These are phyloP conservation scores for Cyprinodon variegatus DNA, from an alignment of 2,113 vertebrate species.

Conservation along the genomic window DNA sequence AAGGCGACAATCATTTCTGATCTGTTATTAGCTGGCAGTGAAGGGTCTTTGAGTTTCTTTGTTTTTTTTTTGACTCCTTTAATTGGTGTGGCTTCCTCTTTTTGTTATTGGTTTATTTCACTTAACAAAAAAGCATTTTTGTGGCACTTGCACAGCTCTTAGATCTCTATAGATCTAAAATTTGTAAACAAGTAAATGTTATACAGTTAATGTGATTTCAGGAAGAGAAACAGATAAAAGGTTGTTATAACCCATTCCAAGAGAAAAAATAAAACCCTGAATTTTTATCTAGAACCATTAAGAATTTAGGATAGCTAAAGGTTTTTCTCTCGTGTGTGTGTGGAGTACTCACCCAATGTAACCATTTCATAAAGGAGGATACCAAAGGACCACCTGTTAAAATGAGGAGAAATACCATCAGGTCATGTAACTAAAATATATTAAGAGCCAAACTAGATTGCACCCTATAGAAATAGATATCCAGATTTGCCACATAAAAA, in stretches of 20 bases:
- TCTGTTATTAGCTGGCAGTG: background rate
- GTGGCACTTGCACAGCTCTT: too few relatives aligned
- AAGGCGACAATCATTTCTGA: background rate
- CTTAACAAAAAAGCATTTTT: too few relatives aligned
- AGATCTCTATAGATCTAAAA: too few relatives aligned
- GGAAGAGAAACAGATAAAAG: background rate
- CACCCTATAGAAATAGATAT: background rate
- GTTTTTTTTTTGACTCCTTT: background rate
- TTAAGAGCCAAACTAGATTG: background rate
- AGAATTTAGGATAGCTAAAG: background rate
- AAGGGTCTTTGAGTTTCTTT: background rate
- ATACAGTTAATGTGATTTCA: background rate
- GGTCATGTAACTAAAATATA: background rate
- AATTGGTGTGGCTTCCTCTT: background rate
- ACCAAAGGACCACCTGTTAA: conserved; percentile 92
- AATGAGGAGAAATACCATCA: background rate
- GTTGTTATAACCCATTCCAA: background rate
- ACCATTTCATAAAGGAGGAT: conserved; percentile 93
- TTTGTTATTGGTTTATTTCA: too few relatives aligned
- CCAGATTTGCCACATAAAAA: background rate
- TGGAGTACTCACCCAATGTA: conserved; percentile 85
- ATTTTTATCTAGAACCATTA: background rate
- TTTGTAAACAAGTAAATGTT: background rate
- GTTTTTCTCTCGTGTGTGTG: background rate
- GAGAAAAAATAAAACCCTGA: background rate